Base-by-base conservation (phyloP, 2,888 invertebrate species). In the Lathronympha strigana region DNA sequence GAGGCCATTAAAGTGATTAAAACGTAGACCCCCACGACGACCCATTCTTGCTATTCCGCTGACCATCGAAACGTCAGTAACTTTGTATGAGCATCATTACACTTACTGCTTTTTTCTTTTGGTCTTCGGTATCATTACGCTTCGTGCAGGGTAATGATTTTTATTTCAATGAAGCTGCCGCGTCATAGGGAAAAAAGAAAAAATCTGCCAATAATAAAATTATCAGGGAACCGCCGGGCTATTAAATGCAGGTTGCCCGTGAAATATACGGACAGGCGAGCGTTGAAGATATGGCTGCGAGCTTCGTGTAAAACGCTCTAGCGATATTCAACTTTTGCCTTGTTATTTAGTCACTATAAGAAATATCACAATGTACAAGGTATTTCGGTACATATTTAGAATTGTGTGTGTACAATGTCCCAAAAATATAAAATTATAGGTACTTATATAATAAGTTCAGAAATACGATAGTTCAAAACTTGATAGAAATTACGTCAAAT, bases 241-340 rank as follows among this genome's bases (percentile, higher is more conserved):
- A 89, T 91, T 90, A 90, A 90, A 87, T 82, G 90, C 91, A 91
- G 90, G 83, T 89, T 85, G 86, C 80, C 81, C 83, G 86, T 88
- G 87, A 87, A 87, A 90, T 90, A 88, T 87, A 84, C 82, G 78
- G 77, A 80, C 78, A 77, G 76, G 75, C 76, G 77, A 76, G 80
- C 78, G 77, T 69, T 72, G 69, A 69, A 74, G 75, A 70, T 69
- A 69, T 71, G 69, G 68, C 61, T 63, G 57, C 69, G 69, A 68
- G 62, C 62, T 66, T 55, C 70, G 71, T 61, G 53, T 19, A 17
- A 50, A 36, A 49, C 33, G 49, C 45, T 60, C 21, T 1, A 49
- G 13, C 31, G 21, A 9, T 25, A 36, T 4, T 43, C 19, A 8
- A 17, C n/a, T 17, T 40, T 40, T 40, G 2, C 25, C 6, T 25